A percentile compares a stretch with the other conserved stretches of the same genome.
Evolutionary conservation across 2,888 invertebrate genomes (phyloP).

Genomic region (Aleiodes alternator): DNA sequence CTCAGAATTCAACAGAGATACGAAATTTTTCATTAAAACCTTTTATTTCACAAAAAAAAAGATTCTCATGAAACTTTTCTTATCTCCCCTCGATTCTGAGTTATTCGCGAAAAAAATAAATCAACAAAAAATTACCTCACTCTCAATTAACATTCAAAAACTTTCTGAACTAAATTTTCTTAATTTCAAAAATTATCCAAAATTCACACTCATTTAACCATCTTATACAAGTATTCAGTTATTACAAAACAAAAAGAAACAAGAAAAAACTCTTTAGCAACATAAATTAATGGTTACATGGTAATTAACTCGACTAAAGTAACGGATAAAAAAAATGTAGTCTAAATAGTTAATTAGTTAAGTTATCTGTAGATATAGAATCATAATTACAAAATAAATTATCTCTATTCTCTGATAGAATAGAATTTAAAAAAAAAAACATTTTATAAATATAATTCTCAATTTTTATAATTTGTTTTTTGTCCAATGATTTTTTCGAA

Average conservation of each 20-base stretch:
- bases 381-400: neutral
- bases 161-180: conserved; percentile 32
- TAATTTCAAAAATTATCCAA: conserved; percentile 28
- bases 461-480: conserved; percentile 55
- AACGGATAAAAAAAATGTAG: neutral
- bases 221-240: neutral
- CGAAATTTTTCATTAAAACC: too few relatives aligned
- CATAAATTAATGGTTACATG: conserved; percentile 17
- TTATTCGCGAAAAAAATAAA: neutral
- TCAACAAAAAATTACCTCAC: too few relatives aligned
- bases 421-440: too few relatives aligned
- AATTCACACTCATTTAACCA: conserved; percentile 26
- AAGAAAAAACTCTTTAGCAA: neutral
- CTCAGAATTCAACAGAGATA: too few relatives aligned
- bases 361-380: neutral
- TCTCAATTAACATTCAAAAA: too few relatives aligned
- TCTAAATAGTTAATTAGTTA: conserved; percentile 14
- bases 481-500: conserved; percentile 59
- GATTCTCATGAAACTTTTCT: too few relatives aligned
- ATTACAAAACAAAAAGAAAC: conserved; percentile 21
- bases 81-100: too few relatives aligned
- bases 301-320: conserved; percentile 29
- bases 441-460: too few relatives aligned
- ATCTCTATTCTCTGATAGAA: too few relatives aligned
- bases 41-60: too few relatives aligned